Evolutionary conservation across 2,888 invertebrate genomes (phyloP).

Genomic region (Ecliptopera silaceata): DNA sequence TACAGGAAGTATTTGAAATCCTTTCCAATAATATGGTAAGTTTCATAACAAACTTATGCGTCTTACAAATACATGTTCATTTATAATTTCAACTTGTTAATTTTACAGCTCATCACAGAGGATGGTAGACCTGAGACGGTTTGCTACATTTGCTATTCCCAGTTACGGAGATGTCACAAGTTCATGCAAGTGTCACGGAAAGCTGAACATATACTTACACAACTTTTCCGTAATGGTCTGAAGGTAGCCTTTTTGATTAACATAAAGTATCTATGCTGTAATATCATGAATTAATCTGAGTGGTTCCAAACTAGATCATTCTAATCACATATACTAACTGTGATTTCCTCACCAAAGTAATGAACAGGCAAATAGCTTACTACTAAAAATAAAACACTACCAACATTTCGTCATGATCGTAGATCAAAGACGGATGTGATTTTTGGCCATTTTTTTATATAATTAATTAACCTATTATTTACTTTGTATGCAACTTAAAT

Average conservation of each 20-base stretch:
- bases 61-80: no score
- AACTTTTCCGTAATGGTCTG: constrained; percentile 8
- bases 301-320: no score
- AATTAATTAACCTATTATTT: no score
- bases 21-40: constrained; percentile 22
- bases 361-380: no score
- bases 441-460: no score
- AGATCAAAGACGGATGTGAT: no score
- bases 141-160: constrained; percentile 21
- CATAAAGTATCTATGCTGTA: neutral
- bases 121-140: constrained; percentile 12
- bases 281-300: no score
- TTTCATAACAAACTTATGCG: neutral
- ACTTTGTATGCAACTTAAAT: no score
- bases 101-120: constrained; percentile 18
- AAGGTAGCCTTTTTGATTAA: neutral
- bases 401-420: no score
- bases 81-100: neutral
- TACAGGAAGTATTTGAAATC: constrained; percentile 17
- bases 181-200: constrained; percentile 15
- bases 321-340: no score
- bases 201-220: constrained; percentile 21
- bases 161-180: constrained; percentile 10
- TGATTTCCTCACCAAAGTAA: no score
- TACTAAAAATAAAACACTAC: no score